These are phyloP conservation scores for Toxotes chatareus DNA, from an alignment of 2,113 vertebrate species.

Conservation along the genomic window DNA sequence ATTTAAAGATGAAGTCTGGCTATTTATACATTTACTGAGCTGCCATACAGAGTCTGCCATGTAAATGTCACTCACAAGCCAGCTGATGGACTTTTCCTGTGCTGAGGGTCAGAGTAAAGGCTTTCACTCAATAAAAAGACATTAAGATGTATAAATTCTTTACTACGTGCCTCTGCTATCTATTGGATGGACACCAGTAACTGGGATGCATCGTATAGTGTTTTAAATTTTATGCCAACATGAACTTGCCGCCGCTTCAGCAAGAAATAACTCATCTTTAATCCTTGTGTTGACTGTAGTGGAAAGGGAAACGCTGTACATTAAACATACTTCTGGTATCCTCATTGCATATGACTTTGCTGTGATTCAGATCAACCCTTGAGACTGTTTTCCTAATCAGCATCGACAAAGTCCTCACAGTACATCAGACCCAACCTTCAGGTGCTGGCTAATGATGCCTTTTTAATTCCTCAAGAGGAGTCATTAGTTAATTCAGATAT, in stretches of 20 bases:
- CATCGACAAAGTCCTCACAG: constrained; percentile 60
- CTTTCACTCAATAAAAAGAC: constrained; percentile 18
- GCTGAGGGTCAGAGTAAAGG: background rate
- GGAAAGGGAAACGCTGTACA: constrained; percentile 31
- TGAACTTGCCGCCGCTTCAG: background rate
- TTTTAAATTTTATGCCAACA: background rate
- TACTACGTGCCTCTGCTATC: background rate
- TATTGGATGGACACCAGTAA: background rate
- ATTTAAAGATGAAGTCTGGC: background rate
- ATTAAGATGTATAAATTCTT: constrained; percentile 5
- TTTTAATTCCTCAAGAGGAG: constrained; percentile 76
- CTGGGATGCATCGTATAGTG: background rate
- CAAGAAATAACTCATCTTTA: constrained; percentile 4
- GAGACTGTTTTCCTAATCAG: constrained; percentile 66
- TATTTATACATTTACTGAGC: background rate
- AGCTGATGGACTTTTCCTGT: constrained; percentile 6
- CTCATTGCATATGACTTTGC: constrained; percentile 37
- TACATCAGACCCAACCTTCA: constrained; percentile 63
- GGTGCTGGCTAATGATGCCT: constrained; percentile 69
- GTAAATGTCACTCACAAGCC: constrained; percentile 16
- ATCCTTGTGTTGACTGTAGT: background rate
- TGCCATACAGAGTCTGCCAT: background rate
- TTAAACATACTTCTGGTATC: constrained; percentile 33
- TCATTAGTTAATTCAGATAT: constrained; percentile 75
- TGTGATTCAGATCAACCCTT: constrained; percentile 41